Conservation (phyloP, 1,140 invertebrate species). For the Bombus sibiricus region DNA sequence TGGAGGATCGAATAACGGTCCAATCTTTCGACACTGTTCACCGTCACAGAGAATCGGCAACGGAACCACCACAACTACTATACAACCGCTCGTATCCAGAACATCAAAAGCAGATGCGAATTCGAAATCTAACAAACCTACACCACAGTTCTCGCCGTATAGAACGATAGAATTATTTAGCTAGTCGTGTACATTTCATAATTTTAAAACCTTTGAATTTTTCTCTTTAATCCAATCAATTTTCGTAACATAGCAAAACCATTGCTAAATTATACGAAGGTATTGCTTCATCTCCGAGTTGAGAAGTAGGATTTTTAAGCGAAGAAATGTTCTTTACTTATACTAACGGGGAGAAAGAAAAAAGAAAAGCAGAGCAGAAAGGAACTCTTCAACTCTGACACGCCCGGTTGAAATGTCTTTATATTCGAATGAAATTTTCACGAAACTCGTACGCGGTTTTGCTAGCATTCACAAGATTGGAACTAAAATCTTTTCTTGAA, state of each 20-base stretch:
- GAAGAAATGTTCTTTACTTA: background rate
- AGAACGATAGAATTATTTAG: background rate
- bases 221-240: background rate
- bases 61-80: background rate
- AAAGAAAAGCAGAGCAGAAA: too few species aligned
- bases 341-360: background rate
- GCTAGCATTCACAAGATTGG: background rate
- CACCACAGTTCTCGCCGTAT: too few species aligned
- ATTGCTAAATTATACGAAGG: background rate
- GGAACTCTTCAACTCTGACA: conserved; percentile 1
- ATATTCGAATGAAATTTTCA: conserved; percentile 14
- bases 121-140: background rate
- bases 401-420: background rate
- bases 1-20: background rate
- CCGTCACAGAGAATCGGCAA: background rate
- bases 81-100: background rate
- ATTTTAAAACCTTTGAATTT: background rate
- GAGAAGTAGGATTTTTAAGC: background rate
- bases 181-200: background rate
- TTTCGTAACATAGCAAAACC: background rate
- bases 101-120: conserved; percentile 10
- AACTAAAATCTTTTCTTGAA: background rate
- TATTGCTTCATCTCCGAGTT: background rate
- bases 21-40: background rate
- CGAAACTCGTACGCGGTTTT: background rate